Evolutionary conservation across 1,140 invertebrate genomes (phyloP).

Genomic region (Cecropterus lyciades): DNA sequence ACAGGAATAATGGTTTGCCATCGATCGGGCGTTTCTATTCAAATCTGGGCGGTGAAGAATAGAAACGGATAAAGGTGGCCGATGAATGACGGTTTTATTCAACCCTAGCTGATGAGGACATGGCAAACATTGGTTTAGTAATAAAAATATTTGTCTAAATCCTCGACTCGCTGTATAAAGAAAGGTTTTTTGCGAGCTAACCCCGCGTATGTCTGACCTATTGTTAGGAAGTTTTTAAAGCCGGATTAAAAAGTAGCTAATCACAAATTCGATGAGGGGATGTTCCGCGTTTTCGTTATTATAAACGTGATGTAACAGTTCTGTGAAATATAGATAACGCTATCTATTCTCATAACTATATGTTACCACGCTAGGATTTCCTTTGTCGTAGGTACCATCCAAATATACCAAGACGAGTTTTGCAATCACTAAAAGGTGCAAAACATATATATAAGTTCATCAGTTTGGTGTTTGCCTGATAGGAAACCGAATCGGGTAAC

Average conservation of each 20-base stretch:
- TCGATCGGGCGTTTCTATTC: constrained; percentile 59
- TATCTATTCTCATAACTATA: too few species aligned
- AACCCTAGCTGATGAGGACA: constrained; percentile 66
- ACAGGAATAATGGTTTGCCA: constrained; percentile 47
- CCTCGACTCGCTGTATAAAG: constrained; percentile 58
- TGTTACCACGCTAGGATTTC: too few species aligned
- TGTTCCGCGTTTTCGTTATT: constrained; percentile 43
- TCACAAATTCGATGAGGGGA: constrained; percentile 62
- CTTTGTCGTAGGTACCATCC: too few species aligned
- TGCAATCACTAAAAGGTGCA: too few species aligned
- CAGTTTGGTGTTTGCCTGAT: too few species aligned
- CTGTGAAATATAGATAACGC: too few species aligned
- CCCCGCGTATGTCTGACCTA: constrained; percentile 64
- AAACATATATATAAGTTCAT: too few species aligned
- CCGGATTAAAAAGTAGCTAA: constrained; percentile 78
- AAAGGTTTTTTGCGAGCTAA: constrained; percentile 62
- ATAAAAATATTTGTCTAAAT: constrained; percentile 79
- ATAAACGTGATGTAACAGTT: constrained; percentile 28
- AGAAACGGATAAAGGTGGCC: constrained; percentile 62
- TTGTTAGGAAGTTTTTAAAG: constrained; percentile 79
- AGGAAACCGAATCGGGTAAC: too few species aligned
- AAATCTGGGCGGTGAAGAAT: constrained; percentile 58
- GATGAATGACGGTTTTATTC: constrained; percentile 64
- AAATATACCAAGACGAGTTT: too few species aligned
- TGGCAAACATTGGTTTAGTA: constrained; percentile 76